These are phyloP conservation scores for Rhinoraja longicauda DNA, from an alignment of 2,797 vertebrate species.

Conservation along the genomic window DNA sequence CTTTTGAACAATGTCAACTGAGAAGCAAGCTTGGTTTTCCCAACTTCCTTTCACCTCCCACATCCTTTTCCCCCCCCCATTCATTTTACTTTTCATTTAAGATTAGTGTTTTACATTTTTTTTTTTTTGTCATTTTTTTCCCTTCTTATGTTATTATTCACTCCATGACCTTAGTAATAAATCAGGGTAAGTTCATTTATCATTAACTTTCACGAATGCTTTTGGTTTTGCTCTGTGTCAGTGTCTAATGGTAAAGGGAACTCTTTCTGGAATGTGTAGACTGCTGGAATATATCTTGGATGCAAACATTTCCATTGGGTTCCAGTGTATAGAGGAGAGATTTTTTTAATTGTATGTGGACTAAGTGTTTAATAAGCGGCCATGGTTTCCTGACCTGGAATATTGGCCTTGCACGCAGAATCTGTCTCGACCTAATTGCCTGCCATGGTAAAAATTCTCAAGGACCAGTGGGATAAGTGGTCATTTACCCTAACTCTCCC, in stretches of 20 bases:
- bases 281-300: conserved; percentile 25
- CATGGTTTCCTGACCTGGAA: not conserved
- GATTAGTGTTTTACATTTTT: conserved; percentile 30
- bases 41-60: not conserved
- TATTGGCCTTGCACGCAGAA: not conserved
- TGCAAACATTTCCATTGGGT: conserved; percentile 24
- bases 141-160: conserved; percentile 36
- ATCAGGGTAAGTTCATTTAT: conserved; percentile 37
- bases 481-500: not conserved
- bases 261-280: conserved; percentile 5
- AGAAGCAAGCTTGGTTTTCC: conserved; percentile 1
- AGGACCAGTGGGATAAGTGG: not conserved
- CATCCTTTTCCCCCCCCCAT: not conserved
- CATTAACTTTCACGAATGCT: conserved; percentile 36
- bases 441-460: not conserved
- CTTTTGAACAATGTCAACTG: conserved; percentile 19
- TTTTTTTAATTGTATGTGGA: not conserved
- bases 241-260: conserved; percentile 7
- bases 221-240: conserved; percentile 21
- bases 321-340: conserved; percentile 21
- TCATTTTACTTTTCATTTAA: conserved; percentile 21
- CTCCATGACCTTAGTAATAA: conserved; percentile 37
- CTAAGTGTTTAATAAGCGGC: not conserved
- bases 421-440: not conserved
- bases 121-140: conserved; percentile 30